Percentiles rank a stretch among this genome's conserved stretches.
Conservation (phyloP, 2,113 vertebrate genomes). For the Pseudorhombus dupliciocellatus region DNA sequence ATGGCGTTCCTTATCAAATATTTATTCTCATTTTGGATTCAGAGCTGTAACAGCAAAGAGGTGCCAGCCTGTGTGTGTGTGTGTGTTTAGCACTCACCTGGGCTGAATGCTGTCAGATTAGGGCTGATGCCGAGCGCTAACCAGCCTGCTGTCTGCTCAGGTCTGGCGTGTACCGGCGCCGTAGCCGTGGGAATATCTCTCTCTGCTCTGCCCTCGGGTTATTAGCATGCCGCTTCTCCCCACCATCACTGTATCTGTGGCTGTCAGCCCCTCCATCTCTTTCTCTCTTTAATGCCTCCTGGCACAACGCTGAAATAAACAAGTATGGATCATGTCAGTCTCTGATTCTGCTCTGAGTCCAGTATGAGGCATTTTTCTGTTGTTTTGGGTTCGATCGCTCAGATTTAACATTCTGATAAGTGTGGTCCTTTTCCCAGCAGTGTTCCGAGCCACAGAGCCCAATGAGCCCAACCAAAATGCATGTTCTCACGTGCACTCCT, state of each 20-base stretch:
- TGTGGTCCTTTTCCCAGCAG: too few relatives aligned
- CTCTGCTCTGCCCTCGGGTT: slow-evolving; percentile 50
- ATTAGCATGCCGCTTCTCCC: slow-evolving; percentile 13
- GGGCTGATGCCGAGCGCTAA: slow-evolving; percentile 18
- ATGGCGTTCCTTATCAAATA: slow-evolving; percentile 67
- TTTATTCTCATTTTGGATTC: slow-evolving; percentile 72
- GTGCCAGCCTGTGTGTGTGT: neutral
- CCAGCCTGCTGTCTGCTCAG: too few relatives aligned
- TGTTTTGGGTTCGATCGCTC: too few relatives aligned
- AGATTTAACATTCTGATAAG: too few relatives aligned
- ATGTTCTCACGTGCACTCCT: too few relatives aligned
- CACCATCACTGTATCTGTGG: neutral
- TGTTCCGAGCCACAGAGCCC: too few relatives aligned
- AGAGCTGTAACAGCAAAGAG: slow-evolving; percentile 46
- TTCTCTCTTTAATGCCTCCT: neutral
- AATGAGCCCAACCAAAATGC: too few relatives aligned
- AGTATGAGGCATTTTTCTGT: too few relatives aligned
- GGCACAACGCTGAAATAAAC: too few relatives aligned
- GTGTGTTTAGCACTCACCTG: slow-evolving; percentile 1
- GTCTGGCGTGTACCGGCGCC: too few relatives aligned
- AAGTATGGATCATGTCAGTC: too few relatives aligned
- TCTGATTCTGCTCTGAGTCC: too few relatives aligned
- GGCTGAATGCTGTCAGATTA: slow-evolving; percentile 54
- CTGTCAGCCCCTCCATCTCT: neutral
- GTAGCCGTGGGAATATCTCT: slow-evolving; percentile 36